phyloP scores from a whole-genome alignment of 2,797 vertebrate genomes.

The Dicrostonyx torquatus region DNA sequence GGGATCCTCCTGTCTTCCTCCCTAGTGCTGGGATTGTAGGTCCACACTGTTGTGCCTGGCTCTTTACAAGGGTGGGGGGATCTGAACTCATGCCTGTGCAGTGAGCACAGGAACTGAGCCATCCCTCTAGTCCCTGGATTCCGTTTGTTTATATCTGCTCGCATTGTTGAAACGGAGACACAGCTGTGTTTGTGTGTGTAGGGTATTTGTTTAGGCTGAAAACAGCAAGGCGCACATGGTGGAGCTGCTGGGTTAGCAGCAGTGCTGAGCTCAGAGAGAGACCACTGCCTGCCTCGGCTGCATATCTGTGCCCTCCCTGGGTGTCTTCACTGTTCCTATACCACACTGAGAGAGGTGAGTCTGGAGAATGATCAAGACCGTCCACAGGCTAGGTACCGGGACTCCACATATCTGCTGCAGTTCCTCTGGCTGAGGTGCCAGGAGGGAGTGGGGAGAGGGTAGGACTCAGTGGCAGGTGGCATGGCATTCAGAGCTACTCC shows the following conservation, averaged over 20 bases:
- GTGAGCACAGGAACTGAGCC: neutral
- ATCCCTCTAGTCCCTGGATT: neutral
- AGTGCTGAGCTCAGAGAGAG: neutral
- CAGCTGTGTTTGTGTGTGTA: neutral
- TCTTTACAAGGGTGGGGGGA: neutral
- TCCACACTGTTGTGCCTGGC: neutral
- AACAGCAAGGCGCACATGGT: neutral
- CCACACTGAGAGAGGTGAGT: slow-evolving; percentile 32
- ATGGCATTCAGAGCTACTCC: neutral
- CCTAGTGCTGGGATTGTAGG: neutral
- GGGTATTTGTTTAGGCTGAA: slow-evolving; percentile 26
- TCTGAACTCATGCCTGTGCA: neutral
- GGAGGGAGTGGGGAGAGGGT: neutral
- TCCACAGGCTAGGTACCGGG: neutral
- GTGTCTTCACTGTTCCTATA: neutral
- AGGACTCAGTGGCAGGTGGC: neutral
- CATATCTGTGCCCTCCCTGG: neutral
- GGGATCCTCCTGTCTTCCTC: neutral
- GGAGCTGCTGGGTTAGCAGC: neutral
- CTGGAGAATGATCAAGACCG: neutral
- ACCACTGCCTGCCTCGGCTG: neutral
- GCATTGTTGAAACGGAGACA: neutral
- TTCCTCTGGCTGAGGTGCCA: neutral
- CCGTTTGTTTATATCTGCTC: neutral
- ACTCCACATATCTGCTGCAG: neutral